phyloP scores from a whole-genome alignment of 2,113 vertebrate genomes.

The Cottus gobio region DNA sequence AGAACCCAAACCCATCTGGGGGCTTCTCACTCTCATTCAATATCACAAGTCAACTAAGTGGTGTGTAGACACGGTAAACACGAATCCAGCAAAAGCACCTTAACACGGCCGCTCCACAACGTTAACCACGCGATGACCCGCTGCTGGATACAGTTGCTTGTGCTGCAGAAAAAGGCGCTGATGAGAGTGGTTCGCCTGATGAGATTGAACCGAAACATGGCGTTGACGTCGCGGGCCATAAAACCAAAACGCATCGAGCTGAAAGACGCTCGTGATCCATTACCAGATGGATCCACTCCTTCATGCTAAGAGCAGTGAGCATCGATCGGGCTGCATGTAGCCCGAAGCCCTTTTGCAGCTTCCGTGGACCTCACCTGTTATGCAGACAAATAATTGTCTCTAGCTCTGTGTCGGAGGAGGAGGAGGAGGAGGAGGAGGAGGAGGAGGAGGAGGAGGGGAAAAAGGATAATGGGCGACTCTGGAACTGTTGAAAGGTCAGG shows the following conservation, averaged over 20 bases:
- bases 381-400: constrained; percentile 7
- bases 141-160: not conserved
- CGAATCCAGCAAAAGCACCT: not conserved
- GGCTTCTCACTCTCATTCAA: no score
- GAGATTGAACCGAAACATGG: not conserved
- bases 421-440: not conserved
- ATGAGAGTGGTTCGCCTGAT: not conserved
- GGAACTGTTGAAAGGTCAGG: constrained; percentile 59
- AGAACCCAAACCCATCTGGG: no score
- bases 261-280: constrained; percentile 23
- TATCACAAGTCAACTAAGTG: not conserved
- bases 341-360: constrained; percentile 43
- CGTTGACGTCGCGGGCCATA: not conserved
- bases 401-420: not conserved
- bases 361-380: constrained; percentile 2
- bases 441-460: not conserved
- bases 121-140: not conserved
- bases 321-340: constrained; percentile 32
- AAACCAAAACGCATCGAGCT: not conserved
- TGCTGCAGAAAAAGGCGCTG: not conserved
- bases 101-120: no score
- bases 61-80: not conserved
- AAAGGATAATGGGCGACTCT: constrained; percentile 21
- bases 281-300: constrained; percentile 8
- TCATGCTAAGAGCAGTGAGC: constrained; percentile 18